Evolutionary conservation across 2,113 vertebrate genomes (phyloP), one percentile per base, ranked within the genome.

Genomic region (Phaethornis superciliosus): DNA sequence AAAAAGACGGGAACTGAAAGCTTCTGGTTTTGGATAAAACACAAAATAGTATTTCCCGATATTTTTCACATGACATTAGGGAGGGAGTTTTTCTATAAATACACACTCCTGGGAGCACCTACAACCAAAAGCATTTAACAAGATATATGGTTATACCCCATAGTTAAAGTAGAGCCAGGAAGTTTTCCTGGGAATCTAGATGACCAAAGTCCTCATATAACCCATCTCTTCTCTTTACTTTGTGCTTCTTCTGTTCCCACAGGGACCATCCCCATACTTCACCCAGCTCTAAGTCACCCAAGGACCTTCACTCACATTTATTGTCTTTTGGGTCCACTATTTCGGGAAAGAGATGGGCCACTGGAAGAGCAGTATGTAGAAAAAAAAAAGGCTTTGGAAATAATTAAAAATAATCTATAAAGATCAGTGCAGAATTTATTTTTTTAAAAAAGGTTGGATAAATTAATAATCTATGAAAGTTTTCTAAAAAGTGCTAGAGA

Each of bases 261-360:
- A 40, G 21, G 7, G 22, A 40, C 8, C 2, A 2, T 59, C 4
- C 10, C 44, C 21, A 9, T 16, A 11, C 2, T 10, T 12, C 16
- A 67, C 6, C 3, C 16, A n/a, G 4, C 9, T 24, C 0, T n/a
- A 46, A 63, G 7, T 24, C 16, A 12, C 10, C 4, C 28, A 59
- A 27, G 28, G n/a, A 42, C 2, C 24, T 59, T 62, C 30, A 35
- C 16, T n/a, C 1, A 9, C 5, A 59, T 68, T 27, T 40, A 13
- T 4, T 33, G 19, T 15, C 17, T 71, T 88, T 35, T 56, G 26
- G 28, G 20, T 37, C 9, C 20, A 7, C 4, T 32, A 1, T 15
- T 13, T 47, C 56, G 9, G 12, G 33, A 75, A 15, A 18, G 11
- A 63, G 3, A 46, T 46, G 24, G 4, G 5, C 1, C 7, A 46